phyloP scores from a whole-genome alignment of 2,113 vertebrate genomes.

The Oriolus oriolus region DNA sequence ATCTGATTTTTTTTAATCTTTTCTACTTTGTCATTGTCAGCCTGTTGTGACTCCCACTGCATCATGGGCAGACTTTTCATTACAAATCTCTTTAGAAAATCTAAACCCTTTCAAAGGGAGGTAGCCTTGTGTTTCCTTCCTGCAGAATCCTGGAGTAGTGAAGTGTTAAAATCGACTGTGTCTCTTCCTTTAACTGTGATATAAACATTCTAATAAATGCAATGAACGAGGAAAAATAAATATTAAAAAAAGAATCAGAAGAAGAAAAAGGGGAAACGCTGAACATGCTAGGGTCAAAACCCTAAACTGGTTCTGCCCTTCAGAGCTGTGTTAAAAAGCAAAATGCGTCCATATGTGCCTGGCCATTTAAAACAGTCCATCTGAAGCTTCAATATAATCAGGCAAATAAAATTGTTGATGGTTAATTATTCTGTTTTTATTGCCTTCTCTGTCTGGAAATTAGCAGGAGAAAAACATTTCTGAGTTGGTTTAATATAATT shows the following conservation, averaged over 20 bases:
- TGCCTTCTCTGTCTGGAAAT: slow-evolving; percentile 8
- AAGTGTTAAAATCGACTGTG: neutral
- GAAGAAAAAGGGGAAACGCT: neutral
- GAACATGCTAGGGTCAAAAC: neutral
- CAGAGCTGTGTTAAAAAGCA: neutral
- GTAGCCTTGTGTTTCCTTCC: neutral
- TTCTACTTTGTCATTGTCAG: neutral
- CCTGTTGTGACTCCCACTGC: neutral
- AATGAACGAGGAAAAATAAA: neutral
- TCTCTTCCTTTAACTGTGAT: neutral
- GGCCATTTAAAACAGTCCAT: neutral
- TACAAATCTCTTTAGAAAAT: neutral
- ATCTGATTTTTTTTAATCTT: neutral
- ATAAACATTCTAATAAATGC: neutral
- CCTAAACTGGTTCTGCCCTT: neutral
- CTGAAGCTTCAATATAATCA: neutral
- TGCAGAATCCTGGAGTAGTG: neutral
- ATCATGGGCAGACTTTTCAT: neutral
- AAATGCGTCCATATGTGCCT: neutral
- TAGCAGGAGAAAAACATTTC: neutral
- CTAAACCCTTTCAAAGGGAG: neutral
- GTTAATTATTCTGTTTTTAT: slow-evolving; percentile 32
- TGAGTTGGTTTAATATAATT: slow-evolving; percentile 35
- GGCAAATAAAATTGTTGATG: slow-evolving; percentile 8
- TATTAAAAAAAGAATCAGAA: neutral